A percentile compares a stretch with the other conserved stretches of the same genome.
Conservation (phyloP, 2,888 invertebrate species). For the Blastobasis lacticolella region DNA sequence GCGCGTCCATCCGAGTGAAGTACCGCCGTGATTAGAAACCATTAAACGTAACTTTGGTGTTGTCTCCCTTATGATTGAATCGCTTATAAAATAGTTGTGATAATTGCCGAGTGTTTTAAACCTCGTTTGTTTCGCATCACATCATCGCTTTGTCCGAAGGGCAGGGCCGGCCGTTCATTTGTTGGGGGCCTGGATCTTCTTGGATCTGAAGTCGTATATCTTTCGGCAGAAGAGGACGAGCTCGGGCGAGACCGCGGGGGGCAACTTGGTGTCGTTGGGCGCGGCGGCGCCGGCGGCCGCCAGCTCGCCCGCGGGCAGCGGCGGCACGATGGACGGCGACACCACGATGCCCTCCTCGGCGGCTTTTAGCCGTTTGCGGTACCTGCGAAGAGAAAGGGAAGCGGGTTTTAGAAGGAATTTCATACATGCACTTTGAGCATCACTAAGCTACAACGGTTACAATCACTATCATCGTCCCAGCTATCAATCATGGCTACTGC, state of each 20-base stretch:
- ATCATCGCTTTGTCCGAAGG: neutral
- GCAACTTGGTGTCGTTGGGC: constrained; percentile 77
- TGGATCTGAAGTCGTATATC: constrained; percentile 94
- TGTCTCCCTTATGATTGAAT: constrained; percentile 22
- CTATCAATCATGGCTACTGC: too few relatives aligned
- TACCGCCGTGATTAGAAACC: constrained; percentile 18
- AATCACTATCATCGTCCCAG: too few relatives aligned
- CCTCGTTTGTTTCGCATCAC: too few relatives aligned
- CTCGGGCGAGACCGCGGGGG: constrained; percentile 79
- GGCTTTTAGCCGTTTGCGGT: constrained; percentile 86
- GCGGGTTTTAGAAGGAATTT: too few relatives aligned
- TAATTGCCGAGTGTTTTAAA: too few relatives aligned
- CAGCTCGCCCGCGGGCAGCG: constrained; percentile 72
- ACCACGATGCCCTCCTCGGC: constrained; percentile 84
- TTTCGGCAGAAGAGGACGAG: constrained; percentile 95
- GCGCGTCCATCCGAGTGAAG: constrained; percentile 10
- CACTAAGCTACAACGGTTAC: too few relatives aligned
- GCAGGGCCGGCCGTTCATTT: constrained; percentile 38
- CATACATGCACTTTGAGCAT: too few relatives aligned
- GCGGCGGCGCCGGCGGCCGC: constrained; percentile 64
- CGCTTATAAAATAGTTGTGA: neutral
- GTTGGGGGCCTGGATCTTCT: constrained; percentile 75
- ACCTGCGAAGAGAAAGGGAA: constrained; percentile 69
- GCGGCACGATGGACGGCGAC: constrained; percentile 83
- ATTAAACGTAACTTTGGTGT: constrained; percentile 40